Percentiles rank a stretch among this genome's conserved stretches.
Evolutionary conservation across 2,888 invertebrate species (phyloP).

Genomic region (Lasioglossum marginatum): DNA sequence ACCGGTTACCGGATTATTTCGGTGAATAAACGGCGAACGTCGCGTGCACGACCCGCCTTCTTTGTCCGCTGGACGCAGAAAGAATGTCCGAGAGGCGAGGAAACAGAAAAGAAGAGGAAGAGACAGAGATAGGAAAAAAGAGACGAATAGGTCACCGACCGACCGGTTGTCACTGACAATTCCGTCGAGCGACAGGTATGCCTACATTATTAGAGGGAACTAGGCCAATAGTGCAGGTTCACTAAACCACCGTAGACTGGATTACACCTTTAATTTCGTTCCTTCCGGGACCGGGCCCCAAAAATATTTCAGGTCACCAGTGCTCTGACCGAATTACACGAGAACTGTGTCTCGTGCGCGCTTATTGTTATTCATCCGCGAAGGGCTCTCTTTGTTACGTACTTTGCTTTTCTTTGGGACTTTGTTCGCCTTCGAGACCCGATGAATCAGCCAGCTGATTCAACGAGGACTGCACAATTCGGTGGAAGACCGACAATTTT

Average conservation of each 20-base stretch:
- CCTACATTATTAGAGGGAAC: slow-evolving; percentile 60
- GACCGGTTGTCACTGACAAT: slow-evolving; percentile 68
- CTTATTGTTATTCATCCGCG: slow-evolving; percentile 12
- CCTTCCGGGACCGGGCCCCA: slow-evolving; percentile 14
- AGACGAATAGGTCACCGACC: slow-evolving; percentile 66
- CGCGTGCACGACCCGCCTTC: slow-evolving; percentile 52
- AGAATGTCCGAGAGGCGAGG: slow-evolving; percentile 33
- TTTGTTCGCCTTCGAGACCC: neutral
- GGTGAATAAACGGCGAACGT: slow-evolving; percentile 55
- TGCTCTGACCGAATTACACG: slow-evolving; percentile 48
- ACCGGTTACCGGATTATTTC: slow-evolving; percentile 71
- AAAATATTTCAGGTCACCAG: slow-evolving; percentile 36
- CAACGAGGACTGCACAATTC: slow-evolving; percentile 7
- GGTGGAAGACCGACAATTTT: neutral
- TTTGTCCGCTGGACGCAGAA: slow-evolving; percentile 30
- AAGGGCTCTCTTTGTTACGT: neutral
- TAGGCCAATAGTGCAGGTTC: slow-evolving; percentile 74
- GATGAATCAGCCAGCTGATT: slow-evolving; percentile 31
- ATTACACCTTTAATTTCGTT: slow-evolving; percentile 60
- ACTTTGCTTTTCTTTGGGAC: neutral
- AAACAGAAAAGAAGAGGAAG: neutral
- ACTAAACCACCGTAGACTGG: slow-evolving; percentile 58
- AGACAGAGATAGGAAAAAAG: slow-evolving; percentile 19
- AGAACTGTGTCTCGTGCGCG: neutral
- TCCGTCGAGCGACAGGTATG: slow-evolving; percentile 49